Conservation (phyloP, 1,140 invertebrate genomes). For the Nasonia vitripennis region DNA sequence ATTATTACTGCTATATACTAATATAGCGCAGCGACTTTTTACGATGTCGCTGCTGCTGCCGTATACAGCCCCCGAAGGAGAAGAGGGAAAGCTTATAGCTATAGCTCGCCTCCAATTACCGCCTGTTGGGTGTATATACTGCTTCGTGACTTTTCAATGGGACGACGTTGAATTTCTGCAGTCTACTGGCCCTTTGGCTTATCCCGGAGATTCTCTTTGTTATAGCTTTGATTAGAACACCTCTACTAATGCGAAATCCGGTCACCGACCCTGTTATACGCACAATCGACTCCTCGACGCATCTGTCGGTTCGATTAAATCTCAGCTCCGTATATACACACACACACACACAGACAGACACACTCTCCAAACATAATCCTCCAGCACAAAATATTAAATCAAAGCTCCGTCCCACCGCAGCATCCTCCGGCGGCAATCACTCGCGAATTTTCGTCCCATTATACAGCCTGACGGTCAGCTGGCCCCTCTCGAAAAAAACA, state of each 20-base stretch:
- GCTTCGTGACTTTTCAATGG: conserved; percentile 33
- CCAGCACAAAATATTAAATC: background rate
- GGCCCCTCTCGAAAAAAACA: background rate
- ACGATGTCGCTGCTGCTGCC: conserved; percentile 16
- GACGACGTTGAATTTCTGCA: too few relatives aligned
- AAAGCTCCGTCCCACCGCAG: background rate
- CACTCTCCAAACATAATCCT: too few relatives aligned
- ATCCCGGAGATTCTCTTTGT: too few relatives aligned
- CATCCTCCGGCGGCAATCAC: background rate
- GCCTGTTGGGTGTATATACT: too few relatives aligned
- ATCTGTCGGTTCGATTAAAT: too few relatives aligned
- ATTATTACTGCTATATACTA: conserved; percentile 20
- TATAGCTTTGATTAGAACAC: background rate
- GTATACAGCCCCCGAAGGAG: conserved; percentile 12
- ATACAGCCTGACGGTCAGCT: background rate
- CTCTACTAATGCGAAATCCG: too few relatives aligned
- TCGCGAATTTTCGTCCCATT: conserved; percentile 17
- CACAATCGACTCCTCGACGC: too few relatives aligned
- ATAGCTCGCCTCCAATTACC: conserved; percentile 32
- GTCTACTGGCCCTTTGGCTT: background rate
- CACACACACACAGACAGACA: too few relatives aligned
- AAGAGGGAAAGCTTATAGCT: background rate
- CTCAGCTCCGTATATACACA: too few relatives aligned
- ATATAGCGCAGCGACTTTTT: background rate
- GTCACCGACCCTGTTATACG: too few relatives aligned